Evolutionary conservation across 2,797 vertebrate genomes (phyloP).

Genomic region (Sebastes baramenuke): DNA sequence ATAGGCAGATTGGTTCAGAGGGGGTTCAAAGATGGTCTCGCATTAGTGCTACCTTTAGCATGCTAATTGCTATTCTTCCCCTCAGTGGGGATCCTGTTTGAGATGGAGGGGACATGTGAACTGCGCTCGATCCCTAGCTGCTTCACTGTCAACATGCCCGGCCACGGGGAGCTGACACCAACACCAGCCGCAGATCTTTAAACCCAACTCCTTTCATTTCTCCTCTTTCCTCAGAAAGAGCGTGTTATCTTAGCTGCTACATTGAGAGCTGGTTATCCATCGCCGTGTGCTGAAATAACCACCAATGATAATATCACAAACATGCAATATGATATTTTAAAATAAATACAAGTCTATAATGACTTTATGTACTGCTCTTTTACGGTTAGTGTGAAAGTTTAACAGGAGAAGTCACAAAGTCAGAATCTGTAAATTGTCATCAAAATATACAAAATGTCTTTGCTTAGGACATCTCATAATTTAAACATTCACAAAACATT

Average conservation of each 20-base stretch:
- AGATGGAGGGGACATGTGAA: conserved; percentile 71
- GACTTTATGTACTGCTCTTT: neutral
- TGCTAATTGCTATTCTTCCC: conserved; percentile 81
- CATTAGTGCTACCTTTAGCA: conserved; percentile 80
- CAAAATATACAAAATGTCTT: neutral
- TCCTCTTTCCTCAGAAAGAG: neutral
- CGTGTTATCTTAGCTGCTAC: neutral
- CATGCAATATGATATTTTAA: neutral
- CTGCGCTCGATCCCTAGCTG: conserved; percentile 63
- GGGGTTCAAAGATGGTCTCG: conserved; percentile 66
- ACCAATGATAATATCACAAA: neutral
- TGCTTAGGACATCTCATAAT: neutral
- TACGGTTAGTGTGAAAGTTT: neutral
- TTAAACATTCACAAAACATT: neutral
- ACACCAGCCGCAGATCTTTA: conserved; percentile 18
- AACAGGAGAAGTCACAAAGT: neutral
- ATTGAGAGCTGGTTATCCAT: neutral
- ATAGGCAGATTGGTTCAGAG: conserved; percentile 58
- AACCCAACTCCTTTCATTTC: conserved; percentile 12
- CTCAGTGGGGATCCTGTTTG: conserved; percentile 77
- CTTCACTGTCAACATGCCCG: conserved; percentile 57
- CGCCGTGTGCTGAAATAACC: neutral
- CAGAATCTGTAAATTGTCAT: neutral
- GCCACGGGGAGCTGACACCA: conserved; percentile 48
- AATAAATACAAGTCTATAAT: neutral